A percentile compares a stretch with the other conserved stretches of the same genome.
Evolutionary conservation across 2,888 invertebrate species (phyloP).

Genomic region (Ashinkailepas kermadecensis): DNA sequence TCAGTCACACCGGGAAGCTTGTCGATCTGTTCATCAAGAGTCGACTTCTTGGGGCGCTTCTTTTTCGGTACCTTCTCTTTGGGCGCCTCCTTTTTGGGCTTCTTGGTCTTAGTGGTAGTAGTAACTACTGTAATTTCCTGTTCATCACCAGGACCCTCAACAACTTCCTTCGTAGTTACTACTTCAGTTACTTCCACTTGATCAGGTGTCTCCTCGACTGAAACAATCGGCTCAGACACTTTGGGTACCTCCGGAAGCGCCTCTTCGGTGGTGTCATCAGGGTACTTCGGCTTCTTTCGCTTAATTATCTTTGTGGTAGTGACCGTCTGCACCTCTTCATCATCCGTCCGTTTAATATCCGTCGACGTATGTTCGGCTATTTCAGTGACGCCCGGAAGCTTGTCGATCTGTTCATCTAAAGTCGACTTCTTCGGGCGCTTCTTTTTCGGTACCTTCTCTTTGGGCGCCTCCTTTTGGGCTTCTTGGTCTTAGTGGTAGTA

Average conservation of each 20-base stretch:
- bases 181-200: too few species aligned
- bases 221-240: too few species aligned
- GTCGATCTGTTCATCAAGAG: neutral
- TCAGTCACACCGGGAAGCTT: constrained; percentile 26
- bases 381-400: neutral
- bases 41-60: neutral
- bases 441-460: neutral
- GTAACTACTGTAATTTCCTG: too few species aligned
- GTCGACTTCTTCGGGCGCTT: neutral
- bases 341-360: neutral
- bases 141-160: too few species aligned
- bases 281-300: too few species aligned
- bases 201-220: too few species aligned
- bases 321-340: neutral
- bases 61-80: neutral
- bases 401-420: neutral
- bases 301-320: too few species aligned
- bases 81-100: neutral
- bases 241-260: too few species aligned
- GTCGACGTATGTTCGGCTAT: neutral
- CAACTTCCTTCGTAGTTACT: too few species aligned
- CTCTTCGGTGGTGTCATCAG: too few species aligned
- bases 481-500: neutral
- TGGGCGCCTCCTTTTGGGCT: neutral
- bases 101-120: neutral